Evolutionary conservation across 1,140 invertebrate genomes (phyloP), one percentile per base, ranked within the genome.

Genomic region (Pseudomyrmex pallidus): DNA sequence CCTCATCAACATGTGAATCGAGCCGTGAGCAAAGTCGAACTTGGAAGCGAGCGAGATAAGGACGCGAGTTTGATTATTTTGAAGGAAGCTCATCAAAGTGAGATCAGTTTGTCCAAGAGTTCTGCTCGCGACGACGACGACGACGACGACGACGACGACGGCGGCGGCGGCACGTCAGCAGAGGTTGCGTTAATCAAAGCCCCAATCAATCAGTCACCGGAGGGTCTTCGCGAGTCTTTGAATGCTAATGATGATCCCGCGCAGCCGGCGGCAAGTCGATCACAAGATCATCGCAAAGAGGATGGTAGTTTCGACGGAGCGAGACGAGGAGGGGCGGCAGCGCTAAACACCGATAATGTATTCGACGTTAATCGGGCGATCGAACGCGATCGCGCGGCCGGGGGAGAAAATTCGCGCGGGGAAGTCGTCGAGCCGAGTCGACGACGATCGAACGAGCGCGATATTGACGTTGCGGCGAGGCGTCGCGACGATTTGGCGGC

Each of bases 11-110:
- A 35, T 50, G 35, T 22, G 15, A 56, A 68, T 56, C 35, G n/a
- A 35, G 63, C 52, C 46, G 25, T 67, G 63, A 78, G 68, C 54
- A 3, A 80, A 25, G 46, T 59, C 15, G 52, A 80, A 35, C 72
- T 80, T 62, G 66, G 12, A 17, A 50, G 35, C 50, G 20, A 68
- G 50, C 66, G 13, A 25, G 64, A 48, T 78, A 59, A 78, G 17
- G 66, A 80, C 59, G 64, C 76, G 15, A 72, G 66, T 57, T 25
- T 20, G 54, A 25, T 20, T 9, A 57, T 57, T 70, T 70, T 48
- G 25, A n/a, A 25, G 12, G 20, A 48, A 61, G 7, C 20, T 20
- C 44, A 15, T 46, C 76, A 8, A 72, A 80, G 76, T 59, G 66
- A 7, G 15, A 8, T 54, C 66, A 25, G 59, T 80, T 48, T 61